A percentile compares a stretch with the other conserved stretches of the same genome.
phyloP scores from a whole-genome alignment of 1,140 invertebrate species.

The honey bee (Apis mellifera) region Amel_HAv3.1 CM009941.2:13001501-13002000 shows the following conservation, averaged over 20 bases:
- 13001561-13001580: conserved; percentile 15
- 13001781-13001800: not conserved
- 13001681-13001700: too few species aligned
- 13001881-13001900: too few species aligned
- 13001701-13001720: too few species aligned
- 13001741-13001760: not conserved
- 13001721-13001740: too few species aligned
- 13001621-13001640: conserved; percentile 65
- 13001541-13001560: too few species aligned
- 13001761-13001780: not conserved
- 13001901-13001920: too few species aligned
- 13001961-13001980: too few species aligned
- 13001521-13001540: too few species aligned
- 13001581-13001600: conserved; percentile 69
- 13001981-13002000: too few species aligned
- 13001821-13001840: conserved; percentile 28
- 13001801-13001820: conserved; percentile 25
- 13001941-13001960: too few species aligned
- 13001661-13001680: not conserved
- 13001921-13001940: too few species aligned
- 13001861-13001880: conserved; percentile 40
- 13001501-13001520: too few species aligned
- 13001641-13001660: conserved; percentile 69
- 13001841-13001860: conserved; percentile 12
- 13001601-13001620: conserved; percentile 70